Evolutionary conservation across 2,888 invertebrate species (phyloP).

Genomic region (Mechanitis messenoides): DNA sequence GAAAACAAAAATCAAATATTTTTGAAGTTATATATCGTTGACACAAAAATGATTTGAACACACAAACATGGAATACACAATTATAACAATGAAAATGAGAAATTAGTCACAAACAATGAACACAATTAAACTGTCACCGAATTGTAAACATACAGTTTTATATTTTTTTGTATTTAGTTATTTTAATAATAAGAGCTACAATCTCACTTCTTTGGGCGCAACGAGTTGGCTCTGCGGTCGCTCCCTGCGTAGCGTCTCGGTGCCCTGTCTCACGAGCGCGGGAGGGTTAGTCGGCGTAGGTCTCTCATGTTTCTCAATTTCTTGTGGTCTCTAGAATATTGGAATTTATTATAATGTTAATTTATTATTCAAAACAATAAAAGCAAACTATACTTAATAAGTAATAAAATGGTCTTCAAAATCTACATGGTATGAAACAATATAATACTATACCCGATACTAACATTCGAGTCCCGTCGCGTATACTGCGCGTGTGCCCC

Average conservation of each 20-base stretch:
- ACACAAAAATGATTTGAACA: neutral
- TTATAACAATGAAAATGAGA: constrained; percentile 23
- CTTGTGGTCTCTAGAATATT: constrained; percentile 41
- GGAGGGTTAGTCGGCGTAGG: constrained; percentile 46
- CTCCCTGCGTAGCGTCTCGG: constrained; percentile 62
- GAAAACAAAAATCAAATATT: neutral
- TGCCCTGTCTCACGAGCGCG: constrained; percentile 61
- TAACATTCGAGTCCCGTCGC: no score
- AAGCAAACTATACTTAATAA: no score
- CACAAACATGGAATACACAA: constrained; percentile 20
- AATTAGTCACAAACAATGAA: constrained; percentile 24
- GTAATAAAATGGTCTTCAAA: no score
- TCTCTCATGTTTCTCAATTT: constrained; percentile 33
- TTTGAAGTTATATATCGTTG: no score
- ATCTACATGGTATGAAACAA: no score
- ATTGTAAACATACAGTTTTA: neutral
- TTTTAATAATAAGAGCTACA: neutral
- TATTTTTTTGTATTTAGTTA: neutral
- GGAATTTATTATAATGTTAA: neutral
- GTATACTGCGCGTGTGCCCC: no score
- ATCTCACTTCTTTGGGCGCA: constrained; percentile 24
- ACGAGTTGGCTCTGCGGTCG: constrained; percentile 61
- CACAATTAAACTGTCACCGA: constrained; percentile 18
- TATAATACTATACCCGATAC: no score
- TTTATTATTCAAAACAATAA: neutral